Evolutionary conservation across 2,888 invertebrate species (phyloP), one percentile per base, ranked within the genome.

Genomic region (Lymantria monacha): DNA sequence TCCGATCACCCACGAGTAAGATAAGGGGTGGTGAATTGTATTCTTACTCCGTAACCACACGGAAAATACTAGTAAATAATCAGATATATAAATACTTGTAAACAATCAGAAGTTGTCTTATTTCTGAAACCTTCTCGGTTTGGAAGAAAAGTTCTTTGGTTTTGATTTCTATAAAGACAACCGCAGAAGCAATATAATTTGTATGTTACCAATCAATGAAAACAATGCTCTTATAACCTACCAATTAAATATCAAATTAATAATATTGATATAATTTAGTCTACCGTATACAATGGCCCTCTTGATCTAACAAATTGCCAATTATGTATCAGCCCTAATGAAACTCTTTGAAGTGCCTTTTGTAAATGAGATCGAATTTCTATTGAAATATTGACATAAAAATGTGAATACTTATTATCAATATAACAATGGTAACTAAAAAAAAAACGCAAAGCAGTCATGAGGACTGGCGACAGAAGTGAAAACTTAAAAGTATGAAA

Each of bases 251-350:
- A 42, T 41, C 33, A 43, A 61, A 55, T 54, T 51, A 52, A 55
- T 47, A 57, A 47, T 51, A 53, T 55, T 51, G 53, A 57, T 57
- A 46, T 41, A 49, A 53, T 46, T 51, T 53, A 43, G 56, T 49
- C 51, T 54, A 53, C 61, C 49, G 54, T 58, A 48, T 48, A 49
- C 59, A 58, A 61, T 44, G 47, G 40, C 45, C 46, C 48, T 47
- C 55, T 63, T 62, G 55, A 66, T 61, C 54, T 57, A 48, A 50
- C 55, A 57, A 60, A 61, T 62, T 59, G 58, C 50, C 63, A 58
- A 69, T 69, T 69, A 57, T 55, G 45, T 54, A 55, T 53, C 48
- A 48, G 48, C 51, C 55, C 37, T 62, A 57, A 60, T 62, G 44
- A 60, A 64, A 61, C 44, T 54, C 57, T 55, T 56, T 53, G 51